These are phyloP conservation scores for Echiichthys vipera DNA, from an alignment of 2,797 vertebrate genomes.

Conservation along the genomic window DNA sequence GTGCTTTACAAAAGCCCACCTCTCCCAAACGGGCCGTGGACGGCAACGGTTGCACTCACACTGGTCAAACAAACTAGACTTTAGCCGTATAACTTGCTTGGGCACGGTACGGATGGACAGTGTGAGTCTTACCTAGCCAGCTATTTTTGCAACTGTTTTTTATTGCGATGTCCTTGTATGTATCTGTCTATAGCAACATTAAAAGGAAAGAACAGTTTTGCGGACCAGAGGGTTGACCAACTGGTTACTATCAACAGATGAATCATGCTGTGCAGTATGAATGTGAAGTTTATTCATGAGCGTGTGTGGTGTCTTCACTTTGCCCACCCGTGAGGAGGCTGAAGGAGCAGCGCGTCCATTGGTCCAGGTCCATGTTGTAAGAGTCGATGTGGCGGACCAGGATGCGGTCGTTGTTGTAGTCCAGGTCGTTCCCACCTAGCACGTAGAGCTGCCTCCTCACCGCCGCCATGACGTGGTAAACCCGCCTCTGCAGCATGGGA, in stretches of 20 bases:
- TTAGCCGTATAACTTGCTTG: no score
- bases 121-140: no score
- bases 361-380: constrained; percentile 93
- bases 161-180: not conserved
- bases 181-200: not conserved
- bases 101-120: no score
- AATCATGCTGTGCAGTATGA: not conserved
- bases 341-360: constrained; percentile 96
- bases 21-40: no score
- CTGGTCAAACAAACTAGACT: no score
- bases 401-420: constrained; percentile 97
- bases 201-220: not conserved
- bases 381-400: constrained; percentile 96
- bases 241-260: not conserved
- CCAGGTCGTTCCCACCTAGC: constrained; percentile 95
- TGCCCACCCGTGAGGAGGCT: constrained; percentile 93
- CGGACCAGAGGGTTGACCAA: not conserved
- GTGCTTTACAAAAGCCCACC: no score
- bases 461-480: constrained; percentile 97
- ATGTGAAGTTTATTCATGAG: not conserved
- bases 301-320: not conserved
- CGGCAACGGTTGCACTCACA: no score
- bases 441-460: constrained; percentile 94
- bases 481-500: constrained; percentile 95
- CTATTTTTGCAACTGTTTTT: not conserved